Percentiles rank a stretch among this genome's conserved stretches.
These are phyloP conservation scores for Scartelaos histophorus DNA, from an alignment of 2,113 vertebrate species.

Conservation along the genomic window DNA sequence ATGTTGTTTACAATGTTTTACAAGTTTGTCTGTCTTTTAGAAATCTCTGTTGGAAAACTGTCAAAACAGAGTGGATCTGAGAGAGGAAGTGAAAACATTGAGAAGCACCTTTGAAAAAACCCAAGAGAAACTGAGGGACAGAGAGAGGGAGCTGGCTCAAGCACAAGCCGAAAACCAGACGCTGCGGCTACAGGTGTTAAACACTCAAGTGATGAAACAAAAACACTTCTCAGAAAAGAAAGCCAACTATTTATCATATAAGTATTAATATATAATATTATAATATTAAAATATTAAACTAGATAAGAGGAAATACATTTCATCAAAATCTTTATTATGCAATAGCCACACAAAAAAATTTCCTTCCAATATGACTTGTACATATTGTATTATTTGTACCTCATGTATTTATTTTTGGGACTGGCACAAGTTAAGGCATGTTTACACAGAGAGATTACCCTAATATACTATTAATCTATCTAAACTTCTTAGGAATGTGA, in stretches of 20 bases:
- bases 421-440: no score
- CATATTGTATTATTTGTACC: no score
- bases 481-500: no score
- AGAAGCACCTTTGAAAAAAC: constrained; percentile 82
- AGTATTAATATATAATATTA: no score
- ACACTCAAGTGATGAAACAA: not conserved
- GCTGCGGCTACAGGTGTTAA: constrained; percentile 86
- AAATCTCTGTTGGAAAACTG: constrained; percentile 92
- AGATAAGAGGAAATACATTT: no score
- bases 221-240: not conserved
- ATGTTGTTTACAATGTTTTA: not conserved
- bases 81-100: constrained; percentile 83
- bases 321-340: no score
- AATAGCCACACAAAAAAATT: not conserved
- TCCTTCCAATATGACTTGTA: not conserved
- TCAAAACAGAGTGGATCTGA: constrained; percentile 79
- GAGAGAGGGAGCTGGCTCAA: constrained; percentile 82
- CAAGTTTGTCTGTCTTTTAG: constrained; percentile 66
- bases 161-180: constrained; percentile 87
- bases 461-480: no score
- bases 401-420: no score
- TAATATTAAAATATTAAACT: no score
- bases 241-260: no score
- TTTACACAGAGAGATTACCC: no score
- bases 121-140: constrained; percentile 85